These are phyloP conservation scores for Drosophila austrosaltans DNA, from an alignment of 2,888 invertebrate species.

Conservation along the genomic window DNA sequence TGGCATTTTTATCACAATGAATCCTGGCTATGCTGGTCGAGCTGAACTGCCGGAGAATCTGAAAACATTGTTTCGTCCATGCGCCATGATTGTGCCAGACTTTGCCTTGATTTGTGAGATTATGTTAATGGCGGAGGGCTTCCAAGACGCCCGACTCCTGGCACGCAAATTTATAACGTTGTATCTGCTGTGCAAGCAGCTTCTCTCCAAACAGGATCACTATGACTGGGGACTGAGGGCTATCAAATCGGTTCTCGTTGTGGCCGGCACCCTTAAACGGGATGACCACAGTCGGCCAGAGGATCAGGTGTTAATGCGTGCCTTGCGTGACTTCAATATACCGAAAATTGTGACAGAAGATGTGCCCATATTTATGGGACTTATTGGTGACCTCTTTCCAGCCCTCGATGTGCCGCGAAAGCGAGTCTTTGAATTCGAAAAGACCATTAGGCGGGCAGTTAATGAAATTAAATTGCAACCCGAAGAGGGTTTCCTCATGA, in stretches of 20 bases:
- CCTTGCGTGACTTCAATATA: constrained; percentile 96
- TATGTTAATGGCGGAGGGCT: constrained; percentile 98
- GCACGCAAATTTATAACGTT: constrained; percentile 98
- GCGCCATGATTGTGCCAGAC: constrained; percentile 99
- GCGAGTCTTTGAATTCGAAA: constrained; percentile 93
- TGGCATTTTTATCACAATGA: constrained; percentile 98
- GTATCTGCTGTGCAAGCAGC: constrained; percentile 94
- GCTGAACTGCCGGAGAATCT: constrained; percentile 93
- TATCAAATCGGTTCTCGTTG: constrained; percentile 97
- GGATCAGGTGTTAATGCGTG: constrained; percentile 97
- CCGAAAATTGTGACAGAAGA: constrained; percentile 98
- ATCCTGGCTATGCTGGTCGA: constrained; percentile 97
- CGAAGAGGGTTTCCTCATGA: constrained; percentile 94
- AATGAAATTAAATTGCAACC: constrained; percentile 94
- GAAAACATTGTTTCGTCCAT: constrained; percentile 88
- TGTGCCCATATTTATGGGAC: constrained; percentile 95
- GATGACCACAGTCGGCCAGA: constrained; percentile 91
- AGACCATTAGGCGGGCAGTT: constrained; percentile 90
- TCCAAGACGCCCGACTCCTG: constrained; percentile 94
- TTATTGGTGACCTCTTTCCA: constrained; percentile 97
- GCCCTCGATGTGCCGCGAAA: constrained; percentile 96
- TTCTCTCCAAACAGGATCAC: constrained; percentile 97
- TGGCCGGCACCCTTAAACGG: constrained; percentile 95
- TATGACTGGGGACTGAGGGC: constrained; percentile 99
- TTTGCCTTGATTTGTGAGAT: constrained; percentile 98